Evolutionary conservation across 1,140 invertebrate species (phyloP), one percentile per base, ranked within the genome.

Genomic region (Carcinoscorpius rotundicauda): DNA sequence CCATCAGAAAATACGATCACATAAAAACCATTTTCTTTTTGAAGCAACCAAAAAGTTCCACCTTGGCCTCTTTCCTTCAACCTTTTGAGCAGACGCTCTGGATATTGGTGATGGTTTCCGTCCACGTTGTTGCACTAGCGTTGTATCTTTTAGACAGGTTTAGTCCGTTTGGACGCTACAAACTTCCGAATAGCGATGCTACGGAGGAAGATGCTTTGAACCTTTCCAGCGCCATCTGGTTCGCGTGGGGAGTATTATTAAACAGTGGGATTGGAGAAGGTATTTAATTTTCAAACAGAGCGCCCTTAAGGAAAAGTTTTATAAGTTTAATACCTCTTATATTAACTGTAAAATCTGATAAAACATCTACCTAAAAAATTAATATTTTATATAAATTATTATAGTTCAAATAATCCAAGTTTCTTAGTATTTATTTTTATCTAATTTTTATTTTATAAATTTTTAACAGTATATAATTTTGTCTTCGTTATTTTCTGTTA

Each of bases 221-320:
- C 78, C 82, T 99, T 55, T 97, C 93, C 48, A 96, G 93, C 75
- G 95, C 97, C 9, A 95, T 99, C 75, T 99, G 97, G 97, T 99
- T 99, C 80, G 93, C 97, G 60, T 99, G 96, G 96, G 97, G 97
- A 61, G 96, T 99, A 51, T 81, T 99, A 3, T 82, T 99, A 4
- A 99, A 99, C 78, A 96, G 91, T 75, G 97, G 97, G 49, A 98
- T 99, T 73, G 96, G 96, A 66, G 97, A 99, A 89, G 96, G 95
- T 87, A 71, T 29, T 29, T 29, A 29, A 29, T 29, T 29, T 29
- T 29, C 29, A 29, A 29, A 29, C 29, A 29, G 29, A 29, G 29
- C 29, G 0, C 29, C 29, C 29, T 29, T 29, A 29, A 29, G 2
- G 29, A 29, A 29, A 29, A 29, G 29, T 29, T 29, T 29, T 29